A percentile compares a stretch with the other conserved stretches of the same genome.
Evolutionary conservation across 2,113 vertebrate genomes (phyloP).

Genomic region (Melanotaenia duboulayi): DNA sequence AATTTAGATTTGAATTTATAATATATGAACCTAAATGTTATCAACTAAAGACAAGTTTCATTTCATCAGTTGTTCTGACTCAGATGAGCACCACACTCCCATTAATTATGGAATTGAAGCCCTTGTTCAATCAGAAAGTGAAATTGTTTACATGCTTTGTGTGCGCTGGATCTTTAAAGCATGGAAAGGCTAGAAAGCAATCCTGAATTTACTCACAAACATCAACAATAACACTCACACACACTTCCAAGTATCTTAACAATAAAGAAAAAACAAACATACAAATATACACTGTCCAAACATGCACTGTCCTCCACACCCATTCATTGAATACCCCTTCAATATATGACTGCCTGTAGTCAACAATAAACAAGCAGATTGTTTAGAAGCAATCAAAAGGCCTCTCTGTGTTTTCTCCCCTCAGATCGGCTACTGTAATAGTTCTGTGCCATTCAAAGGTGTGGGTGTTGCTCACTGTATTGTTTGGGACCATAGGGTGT

Average conservation of each 20-base stretch:
- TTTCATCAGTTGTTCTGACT: too few species aligned
- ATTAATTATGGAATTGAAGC: too few species aligned
- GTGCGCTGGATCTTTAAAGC: neutral
- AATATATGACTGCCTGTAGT: constrained; percentile 64
- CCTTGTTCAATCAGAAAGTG: too few species aligned
- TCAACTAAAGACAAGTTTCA: too few species aligned
- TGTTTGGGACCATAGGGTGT: constrained; percentile 74
- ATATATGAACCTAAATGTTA: too few species aligned
- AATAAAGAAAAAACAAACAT: constrained; percentile 67
- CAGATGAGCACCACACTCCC: too few species aligned
- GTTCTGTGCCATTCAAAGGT: constrained; percentile 74
- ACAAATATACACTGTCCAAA: constrained; percentile 48
- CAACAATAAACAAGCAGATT: constrained; percentile 79
- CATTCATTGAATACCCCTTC: constrained; percentile 65
- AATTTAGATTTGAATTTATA: too few species aligned
- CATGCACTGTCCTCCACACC: constrained; percentile 59
- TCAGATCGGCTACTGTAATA: constrained; percentile 64
- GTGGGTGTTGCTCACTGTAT: constrained; percentile 81
- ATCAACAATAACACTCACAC: constrained; percentile 51
- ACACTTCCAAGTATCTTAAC: constrained; percentile 54
- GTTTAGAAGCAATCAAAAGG: constrained; percentile 79
- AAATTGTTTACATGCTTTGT: too few species aligned
- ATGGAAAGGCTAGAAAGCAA: neutral
- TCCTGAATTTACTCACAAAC: constrained; percentile 16
- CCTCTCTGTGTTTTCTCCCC: constrained; percentile 61